Percentiles rank a stretch among this genome's conserved stretches.
phyloP scores from a whole-genome alignment of 2,113 vertebrate species.

The Toxostoma redivivum region DNA sequence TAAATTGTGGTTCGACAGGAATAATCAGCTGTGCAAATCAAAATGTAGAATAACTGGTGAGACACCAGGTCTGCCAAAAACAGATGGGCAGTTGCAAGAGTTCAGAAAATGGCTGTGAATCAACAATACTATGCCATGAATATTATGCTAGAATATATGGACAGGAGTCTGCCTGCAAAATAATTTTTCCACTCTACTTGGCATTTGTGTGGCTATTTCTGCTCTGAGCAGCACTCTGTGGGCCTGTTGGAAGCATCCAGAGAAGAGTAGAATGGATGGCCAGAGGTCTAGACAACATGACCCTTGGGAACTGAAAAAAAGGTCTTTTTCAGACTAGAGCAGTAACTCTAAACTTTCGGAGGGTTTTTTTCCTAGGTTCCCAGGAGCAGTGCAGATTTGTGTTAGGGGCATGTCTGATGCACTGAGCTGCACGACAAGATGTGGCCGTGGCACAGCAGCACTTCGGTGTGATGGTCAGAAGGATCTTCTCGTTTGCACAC shows the following conservation, averaged over 20 bases:
- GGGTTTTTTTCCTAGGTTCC: not conserved
- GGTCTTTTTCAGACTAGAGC: not conserved
- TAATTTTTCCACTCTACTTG: not conserved
- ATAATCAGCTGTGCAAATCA: slow-evolving; percentile 47
- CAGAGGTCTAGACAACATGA: not conserved
- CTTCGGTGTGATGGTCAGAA: not conserved
- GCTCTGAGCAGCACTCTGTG: accelerated
- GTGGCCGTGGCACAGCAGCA: accelerated
- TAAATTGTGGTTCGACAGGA: not conserved
- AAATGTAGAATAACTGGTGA: slow-evolving; percentile 27
- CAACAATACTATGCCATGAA: not conserved
- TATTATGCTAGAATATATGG: not conserved
- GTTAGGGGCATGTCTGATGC: not conserved
- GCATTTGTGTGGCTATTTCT: not conserved
- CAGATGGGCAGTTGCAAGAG: slow-evolving; percentile 18
- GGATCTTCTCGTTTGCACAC: accelerated
- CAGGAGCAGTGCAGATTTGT: not conserved
- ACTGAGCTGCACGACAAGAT: not conserved
- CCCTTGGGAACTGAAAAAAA: not conserved
- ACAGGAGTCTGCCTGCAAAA: not conserved
- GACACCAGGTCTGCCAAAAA: slow-evolving; percentile 14
- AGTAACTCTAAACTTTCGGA: not conserved
- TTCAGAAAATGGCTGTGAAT: slow-evolving; percentile 13
- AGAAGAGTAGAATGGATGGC: not conserved
- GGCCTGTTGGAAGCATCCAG: not conserved